Evolutionary conservation across 30 jellyfish, hydroid and myxozoan species (phyloP).

Genomic region (Hydra vulgaris): DNA sequence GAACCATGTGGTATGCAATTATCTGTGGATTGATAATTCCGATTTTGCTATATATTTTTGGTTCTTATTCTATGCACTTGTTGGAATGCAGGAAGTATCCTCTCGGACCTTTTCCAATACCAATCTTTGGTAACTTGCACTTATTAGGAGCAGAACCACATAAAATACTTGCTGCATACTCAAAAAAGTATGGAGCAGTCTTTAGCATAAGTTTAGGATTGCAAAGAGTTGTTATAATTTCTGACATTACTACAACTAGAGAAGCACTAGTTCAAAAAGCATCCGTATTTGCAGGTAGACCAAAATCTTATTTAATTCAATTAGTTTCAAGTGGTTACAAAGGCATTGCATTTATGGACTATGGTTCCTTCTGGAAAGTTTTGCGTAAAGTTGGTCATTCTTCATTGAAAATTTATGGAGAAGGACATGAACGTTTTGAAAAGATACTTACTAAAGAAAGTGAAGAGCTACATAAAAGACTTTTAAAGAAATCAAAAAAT

Average conservation of each 20-base stretch:
- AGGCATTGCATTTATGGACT: conserved; percentile 72
- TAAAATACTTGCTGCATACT: conserved; percentile 2
- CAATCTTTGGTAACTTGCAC: conserved; percentile 60
- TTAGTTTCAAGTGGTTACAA: neutral
- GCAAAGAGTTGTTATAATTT: conserved; percentile 50
- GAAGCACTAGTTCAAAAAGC: conserved; percentile 53
- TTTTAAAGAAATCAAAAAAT: conserved; percentile 28
- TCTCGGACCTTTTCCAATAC: conserved; percentile 80
- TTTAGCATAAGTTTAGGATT: conserved; percentile 56
- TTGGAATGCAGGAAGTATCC: conserved; percentile 39
- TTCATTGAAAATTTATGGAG: conserved; percentile 69
- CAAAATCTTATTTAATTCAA: neutral
- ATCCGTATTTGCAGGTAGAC: neutral
- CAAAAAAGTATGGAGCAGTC: conserved; percentile 47
- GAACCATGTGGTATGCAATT: neutral
- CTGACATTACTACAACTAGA: conserved; percentile 34
- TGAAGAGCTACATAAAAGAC: conserved; percentile 59
- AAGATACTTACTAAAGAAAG: conserved; percentile 33
- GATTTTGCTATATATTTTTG: neutral
- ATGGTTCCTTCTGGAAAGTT: conserved; percentile 76
- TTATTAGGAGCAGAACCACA: conserved; percentile 28
- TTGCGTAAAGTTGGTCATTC: conserved; percentile 74
- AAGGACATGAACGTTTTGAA: conserved; percentile 58
- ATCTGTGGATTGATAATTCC: neutral
- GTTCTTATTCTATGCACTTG: conserved; percentile 29